A percentile compares a stretch with the other conserved stretches of the same genome.
Conservation (phyloP, 1,140 invertebrate genomes). For the Sarcophaga bullata region DNA sequence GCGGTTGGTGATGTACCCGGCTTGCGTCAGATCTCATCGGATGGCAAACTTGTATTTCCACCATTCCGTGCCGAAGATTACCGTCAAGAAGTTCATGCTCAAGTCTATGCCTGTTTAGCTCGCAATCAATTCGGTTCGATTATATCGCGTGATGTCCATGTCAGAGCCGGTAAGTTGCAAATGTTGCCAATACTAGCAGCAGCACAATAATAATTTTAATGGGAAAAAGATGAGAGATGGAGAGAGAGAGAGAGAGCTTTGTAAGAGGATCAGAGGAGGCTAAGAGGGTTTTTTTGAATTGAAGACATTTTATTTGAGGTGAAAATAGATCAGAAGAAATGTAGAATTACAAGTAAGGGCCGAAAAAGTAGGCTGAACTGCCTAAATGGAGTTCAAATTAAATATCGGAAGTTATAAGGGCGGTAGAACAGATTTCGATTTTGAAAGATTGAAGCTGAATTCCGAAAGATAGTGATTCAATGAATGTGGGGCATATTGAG, state of each 20-base stretch:
- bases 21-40: constrained; percentile 84
- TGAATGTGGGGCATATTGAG: too few species aligned
- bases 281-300: not conserved
- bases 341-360: not conserved
- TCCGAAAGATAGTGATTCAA: too few species aligned
- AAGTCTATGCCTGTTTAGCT: constrained; percentile 91
- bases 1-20: constrained; percentile 90
- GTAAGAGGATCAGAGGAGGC: not conserved
- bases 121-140: constrained; percentile 89
- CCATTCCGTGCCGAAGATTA: constrained; percentile 94
- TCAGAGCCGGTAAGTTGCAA: constrained; percentile 85
- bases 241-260: not conserved
- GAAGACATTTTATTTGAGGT: too few species aligned
- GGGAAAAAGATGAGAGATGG: constrained; percentile 22
- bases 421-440: too few species aligned
- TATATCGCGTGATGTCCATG: constrained; percentile 90
- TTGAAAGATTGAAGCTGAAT: too few species aligned
- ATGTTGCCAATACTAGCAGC: constrained; percentile 49
- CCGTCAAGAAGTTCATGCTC: constrained; percentile 91
- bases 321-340: too few species aligned
- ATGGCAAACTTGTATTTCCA: constrained; percentile 93
- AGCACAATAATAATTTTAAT: constrained; percentile 5
- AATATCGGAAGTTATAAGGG: not conserved
- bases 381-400: too few species aligned
- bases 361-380: too few species aligned